These are phyloP conservation scores for Heliconius himera DNA, from an alignment of 1,140 invertebrate genomes.

Conservation along the genomic window DNA sequence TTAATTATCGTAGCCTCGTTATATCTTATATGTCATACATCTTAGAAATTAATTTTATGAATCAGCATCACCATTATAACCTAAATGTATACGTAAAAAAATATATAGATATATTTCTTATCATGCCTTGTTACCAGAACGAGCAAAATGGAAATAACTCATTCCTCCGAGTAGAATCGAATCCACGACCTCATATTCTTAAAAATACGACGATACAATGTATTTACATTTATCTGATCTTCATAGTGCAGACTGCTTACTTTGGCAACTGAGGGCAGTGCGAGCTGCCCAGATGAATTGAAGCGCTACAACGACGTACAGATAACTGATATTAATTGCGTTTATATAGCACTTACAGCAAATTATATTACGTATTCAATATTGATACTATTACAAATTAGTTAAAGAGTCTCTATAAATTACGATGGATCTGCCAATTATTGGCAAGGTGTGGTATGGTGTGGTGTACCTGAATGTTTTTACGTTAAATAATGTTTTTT, in stretches of 20 bases:
- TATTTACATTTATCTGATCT: neutral
- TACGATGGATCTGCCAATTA: no score
- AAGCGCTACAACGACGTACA: neutral
- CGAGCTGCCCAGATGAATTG: neutral
- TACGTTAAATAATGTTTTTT: no score
- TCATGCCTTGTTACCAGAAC: no score
- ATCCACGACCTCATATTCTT: neutral
- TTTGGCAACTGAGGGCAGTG: neutral
- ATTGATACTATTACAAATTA: neutral
- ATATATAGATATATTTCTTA: neutral
- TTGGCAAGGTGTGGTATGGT: no score
- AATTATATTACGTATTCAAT: neutral
- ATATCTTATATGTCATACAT: no score
- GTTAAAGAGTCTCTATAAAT: neutral
- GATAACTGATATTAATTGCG: conserved; percentile 1
- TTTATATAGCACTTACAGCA: neutral
- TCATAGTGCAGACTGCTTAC: neutral
- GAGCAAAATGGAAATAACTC: neutral
- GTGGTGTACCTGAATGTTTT: no score
- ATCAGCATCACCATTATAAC: no score
- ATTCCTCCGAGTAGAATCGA: neutral
- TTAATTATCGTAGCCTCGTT: no score
- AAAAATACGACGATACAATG: neutral
- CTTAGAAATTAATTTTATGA: no score
- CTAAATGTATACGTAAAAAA: no score